Evolutionary conservation across 2,888 invertebrate genomes (phyloP), one percentile per base, ranked within the genome.

Genomic region (Parthenolecanium corni): DNA sequence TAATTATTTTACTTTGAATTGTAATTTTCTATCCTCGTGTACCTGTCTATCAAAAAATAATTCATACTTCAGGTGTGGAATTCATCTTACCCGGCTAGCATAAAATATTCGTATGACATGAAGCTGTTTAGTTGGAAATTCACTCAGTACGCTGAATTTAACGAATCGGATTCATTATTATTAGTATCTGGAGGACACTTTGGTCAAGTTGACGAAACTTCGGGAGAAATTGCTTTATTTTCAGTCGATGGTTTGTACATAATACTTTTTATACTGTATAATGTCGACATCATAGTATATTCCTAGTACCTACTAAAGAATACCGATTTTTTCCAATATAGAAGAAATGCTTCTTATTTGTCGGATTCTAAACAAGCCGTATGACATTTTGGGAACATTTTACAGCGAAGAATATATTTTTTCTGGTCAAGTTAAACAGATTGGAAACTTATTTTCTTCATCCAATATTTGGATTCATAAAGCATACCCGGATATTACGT

Each of bases 361-460:
- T 69, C 76, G 86, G 54, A 85, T 89, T 6, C 79, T 82, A 52
- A 89, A 89, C 74, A 86, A 86, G 69, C 89, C 90, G 0, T 89
- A 89, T 70, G 89, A 90, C 72, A 84, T 89, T 67, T 89, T 89
- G 74, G 89, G 90, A 9, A 85, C 88, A n/a, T 90, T 89, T 89
- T 89, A 85, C 71, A 86, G 85, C 70, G 86, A 88, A 71, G 80
- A 82, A 68, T 85, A 88, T 71, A 76, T 90, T 11, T 75, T 90
- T 44, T 88, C 88, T 9, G 89, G 89, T 1, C 85, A 87, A 71
- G 75, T 89, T n/a, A 81, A 83, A 70, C 87, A 87, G 85, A 74
- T 89, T 57, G 86, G 84, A 0, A 83, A 86, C 72, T 74, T 85
- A 68, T 82, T 84, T 18, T 85, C 83, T 71, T 79, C 82, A 12